These are phyloP conservation scores for Dasysyrphus albostriatus DNA, from an alignment of 2,888 invertebrate species.

Conservation along the genomic window DNA sequence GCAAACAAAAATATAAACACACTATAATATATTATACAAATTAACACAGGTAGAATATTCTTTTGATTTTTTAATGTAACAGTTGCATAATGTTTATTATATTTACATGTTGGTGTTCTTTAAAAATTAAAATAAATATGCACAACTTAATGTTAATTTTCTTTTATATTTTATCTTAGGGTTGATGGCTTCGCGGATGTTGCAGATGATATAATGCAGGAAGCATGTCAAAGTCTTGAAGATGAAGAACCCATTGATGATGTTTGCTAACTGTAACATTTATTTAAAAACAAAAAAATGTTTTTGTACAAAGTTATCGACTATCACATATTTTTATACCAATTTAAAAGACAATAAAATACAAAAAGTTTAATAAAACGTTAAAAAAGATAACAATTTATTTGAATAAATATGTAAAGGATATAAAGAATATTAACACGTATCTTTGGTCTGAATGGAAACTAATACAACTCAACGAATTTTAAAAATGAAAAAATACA, in stretches of 20 bases:
- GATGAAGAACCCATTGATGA: conserved; percentile 82
- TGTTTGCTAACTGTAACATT: conserved; percentile 79
- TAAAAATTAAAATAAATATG: background rate
- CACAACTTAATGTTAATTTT: conserved; percentile 7
- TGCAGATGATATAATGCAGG: conserved; percentile 81
- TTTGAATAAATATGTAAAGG: background rate
- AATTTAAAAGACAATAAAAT: conserved; percentile 66
- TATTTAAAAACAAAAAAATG: background rate
- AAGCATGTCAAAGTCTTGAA: conserved; percentile 79
- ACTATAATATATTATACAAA: background rate
- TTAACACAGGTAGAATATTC: background rate
- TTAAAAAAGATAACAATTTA: conserved; percentile 16
- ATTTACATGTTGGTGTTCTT: background rate
- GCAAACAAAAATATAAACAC: background rate
- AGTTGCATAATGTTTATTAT: background rate
- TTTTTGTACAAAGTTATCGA: conserved; percentile 70
- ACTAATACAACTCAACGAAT: too few species aligned
- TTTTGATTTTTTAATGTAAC: background rate
- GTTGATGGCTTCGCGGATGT: conserved; percentile 80
- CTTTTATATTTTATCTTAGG: conserved; percentile 77
- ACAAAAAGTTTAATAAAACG: conserved; percentile 48
- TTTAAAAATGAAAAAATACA: too few species aligned
- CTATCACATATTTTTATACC: conserved; percentile 69
- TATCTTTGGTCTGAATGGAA: too few species aligned
- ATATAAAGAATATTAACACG: too few species aligned